These are phyloP conservation scores for Nerophis ophidion DNA, from an alignment of 2,113 vertebrate genomes.

Conservation along the genomic window DNA sequence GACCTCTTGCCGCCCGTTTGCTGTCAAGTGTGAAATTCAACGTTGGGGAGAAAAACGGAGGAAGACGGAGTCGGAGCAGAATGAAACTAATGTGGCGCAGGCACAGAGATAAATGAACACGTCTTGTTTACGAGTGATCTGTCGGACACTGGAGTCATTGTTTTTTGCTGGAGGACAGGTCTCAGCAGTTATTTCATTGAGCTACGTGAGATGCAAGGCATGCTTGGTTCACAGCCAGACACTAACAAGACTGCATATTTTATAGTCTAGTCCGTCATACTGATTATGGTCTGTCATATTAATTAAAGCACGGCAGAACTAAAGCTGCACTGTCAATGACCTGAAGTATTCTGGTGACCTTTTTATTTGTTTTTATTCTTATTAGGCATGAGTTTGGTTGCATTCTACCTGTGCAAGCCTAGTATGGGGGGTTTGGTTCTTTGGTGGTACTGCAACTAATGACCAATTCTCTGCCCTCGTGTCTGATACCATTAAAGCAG, in stretches of 20 bases:
- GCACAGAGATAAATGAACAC: not conserved
- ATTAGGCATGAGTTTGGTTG: not conserved
- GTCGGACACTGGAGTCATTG: constrained; percentile 15
- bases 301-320: constrained; percentile 18
- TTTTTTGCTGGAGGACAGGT: constrained; percentile 41
- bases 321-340: not conserved
- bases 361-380: not conserved
- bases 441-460: constrained; percentile 26
- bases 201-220: constrained; percentile 52
- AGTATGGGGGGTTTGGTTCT: not conserved
- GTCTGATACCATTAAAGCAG: constrained; percentile 58
- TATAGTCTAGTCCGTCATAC: not conserved
- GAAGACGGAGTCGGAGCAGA: not conserved
- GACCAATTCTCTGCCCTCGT: constrained; percentile 40
- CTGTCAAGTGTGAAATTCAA: constrained; percentile 41
- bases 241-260: constrained; percentile 8
- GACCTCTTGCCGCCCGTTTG: constrained; percentile 10
- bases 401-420: not conserved
- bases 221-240: constrained; percentile 42
- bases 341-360: not conserved
- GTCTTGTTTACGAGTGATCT: constrained; percentile 3
- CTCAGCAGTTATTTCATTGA: constrained; percentile 43
- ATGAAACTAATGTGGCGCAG: constrained; percentile 13
- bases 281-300: constrained; percentile 9
- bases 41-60: constrained; percentile 23